A percentile compares a stretch with the other conserved stretches of the same genome.
Evolutionary conservation across 2,113 vertebrate species (phyloP).

Genomic region (Ellobius talpinus): DNA sequence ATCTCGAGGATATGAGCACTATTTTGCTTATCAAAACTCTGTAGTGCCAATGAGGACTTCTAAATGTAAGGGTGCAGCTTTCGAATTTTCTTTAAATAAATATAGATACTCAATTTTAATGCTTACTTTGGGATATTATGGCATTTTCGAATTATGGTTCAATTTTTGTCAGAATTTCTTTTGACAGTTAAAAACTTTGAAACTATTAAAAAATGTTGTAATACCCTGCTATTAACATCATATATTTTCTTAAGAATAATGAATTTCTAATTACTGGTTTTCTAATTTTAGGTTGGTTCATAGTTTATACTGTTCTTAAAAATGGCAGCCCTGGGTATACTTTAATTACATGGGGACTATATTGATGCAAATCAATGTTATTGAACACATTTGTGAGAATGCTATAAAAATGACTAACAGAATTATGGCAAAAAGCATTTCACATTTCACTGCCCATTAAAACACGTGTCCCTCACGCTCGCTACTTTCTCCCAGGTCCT

Average conservation of each 20-base stretch:
- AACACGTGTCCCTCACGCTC: fast-evolving
- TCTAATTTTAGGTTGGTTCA: slow-evolving; percentile 29
- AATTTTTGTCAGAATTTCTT: not conserved
- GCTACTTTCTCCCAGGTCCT: not conserved
- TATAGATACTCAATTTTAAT: not conserved
- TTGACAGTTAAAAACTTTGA: not conserved
- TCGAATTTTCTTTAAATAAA: not conserved
- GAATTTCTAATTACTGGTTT: not conserved
- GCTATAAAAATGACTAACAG: not conserved
- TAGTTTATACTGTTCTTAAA: slow-evolving; percentile 41
- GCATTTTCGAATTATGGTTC: not conserved
- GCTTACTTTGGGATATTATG: not conserved
- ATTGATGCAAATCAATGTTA: not conserved
- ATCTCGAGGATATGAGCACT: not conserved
- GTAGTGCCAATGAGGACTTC: not conserved
- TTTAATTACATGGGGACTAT: not conserved
- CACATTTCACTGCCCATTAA: fast-evolving
- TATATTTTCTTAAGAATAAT: slow-evolving; percentile 26
- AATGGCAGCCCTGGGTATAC: not conserved
- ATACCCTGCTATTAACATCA: not conserved
- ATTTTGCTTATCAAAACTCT: not conserved
- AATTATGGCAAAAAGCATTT: not conserved
- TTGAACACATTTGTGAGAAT: not conserved
- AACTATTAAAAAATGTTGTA: not conserved
- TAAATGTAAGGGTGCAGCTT: not conserved